Percentiles rank a stretch among this genome's conserved stretches.
Evolutionary conservation across 1,140 invertebrate species (phyloP).

Genomic region (Maniola jurtina): DNA sequence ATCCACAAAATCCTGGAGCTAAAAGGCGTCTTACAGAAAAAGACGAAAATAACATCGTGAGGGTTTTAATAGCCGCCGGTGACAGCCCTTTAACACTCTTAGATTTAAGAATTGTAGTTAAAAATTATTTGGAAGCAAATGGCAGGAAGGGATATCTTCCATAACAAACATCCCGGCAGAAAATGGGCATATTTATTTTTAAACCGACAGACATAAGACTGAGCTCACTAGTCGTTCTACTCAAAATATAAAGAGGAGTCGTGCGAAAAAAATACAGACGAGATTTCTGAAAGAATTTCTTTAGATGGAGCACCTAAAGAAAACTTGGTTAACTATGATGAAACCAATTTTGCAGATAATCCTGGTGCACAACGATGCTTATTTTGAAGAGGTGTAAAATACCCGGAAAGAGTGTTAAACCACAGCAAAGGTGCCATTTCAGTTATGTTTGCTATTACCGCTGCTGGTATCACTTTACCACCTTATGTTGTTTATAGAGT

Average conservation of each 20-base stretch:
- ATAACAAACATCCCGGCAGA: conserved; percentile 25
- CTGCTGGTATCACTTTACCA: conserved; percentile 4
- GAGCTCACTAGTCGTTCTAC: conserved; percentile 3
- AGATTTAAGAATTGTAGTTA: conserved; percentile 31
- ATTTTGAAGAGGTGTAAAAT: conserved; percentile 12
- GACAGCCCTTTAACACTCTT: conserved; percentile 29
- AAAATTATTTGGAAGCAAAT: conserved; percentile 33
- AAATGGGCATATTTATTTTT: conserved; percentile 28
- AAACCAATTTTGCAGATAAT: conserved; percentile 22
- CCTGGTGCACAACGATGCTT: conserved; percentile 12
- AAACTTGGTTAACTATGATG: conserved; percentile 28
- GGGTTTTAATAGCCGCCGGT: conserved; percentile 24
- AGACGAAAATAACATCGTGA: conserved; percentile 32
- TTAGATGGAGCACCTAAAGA: conserved; percentile 10
- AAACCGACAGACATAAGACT: conserved; percentile 11
- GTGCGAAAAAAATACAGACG: conserved; percentile 17
- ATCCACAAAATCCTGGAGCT: conserved; percentile 24
- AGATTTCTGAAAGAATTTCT: background rate
- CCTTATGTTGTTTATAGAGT: conserved; percentile 11
- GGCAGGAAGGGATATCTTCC: conserved; percentile 16
- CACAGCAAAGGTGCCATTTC: conserved; percentile 4
- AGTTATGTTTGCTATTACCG: conserved; percentile 8
- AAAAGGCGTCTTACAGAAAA: conserved; percentile 18
- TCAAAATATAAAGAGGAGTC: conserved; percentile 18
- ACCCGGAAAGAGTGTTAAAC: conserved; percentile 11